Percentiles rank a stretch among this genome's conserved stretches.
phyloP scores from a whole-genome alignment of 2,113 vertebrate species.

The Emydura subglobosa region DNA sequence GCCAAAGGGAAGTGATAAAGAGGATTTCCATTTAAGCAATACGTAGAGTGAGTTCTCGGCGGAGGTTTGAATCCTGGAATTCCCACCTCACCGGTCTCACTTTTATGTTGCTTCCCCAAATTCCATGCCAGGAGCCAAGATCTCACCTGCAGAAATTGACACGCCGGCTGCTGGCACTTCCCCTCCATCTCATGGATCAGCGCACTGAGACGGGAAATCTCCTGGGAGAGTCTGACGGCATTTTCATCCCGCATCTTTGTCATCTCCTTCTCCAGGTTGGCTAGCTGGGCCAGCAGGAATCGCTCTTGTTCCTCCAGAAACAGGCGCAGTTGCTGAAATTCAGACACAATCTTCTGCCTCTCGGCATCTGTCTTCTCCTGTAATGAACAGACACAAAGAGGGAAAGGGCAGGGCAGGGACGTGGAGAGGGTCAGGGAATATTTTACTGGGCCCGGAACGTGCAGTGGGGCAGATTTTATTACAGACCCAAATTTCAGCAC shows the following conservation, averaged over 20 bases:
- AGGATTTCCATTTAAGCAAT: neutral
- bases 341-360: conserved; percentile 34
- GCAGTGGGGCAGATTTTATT: neutral
- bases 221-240: neutral
- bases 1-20: neutral
- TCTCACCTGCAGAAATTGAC: conserved; percentile 70
- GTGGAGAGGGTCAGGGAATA: neutral
- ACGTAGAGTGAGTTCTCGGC: too few species aligned
- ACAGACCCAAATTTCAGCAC: neutral
- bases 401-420: neutral
- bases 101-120: neutral
- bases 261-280: conserved; percentile 60
- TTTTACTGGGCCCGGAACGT: neutral
- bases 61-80: neutral
- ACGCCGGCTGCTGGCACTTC: conserved; percentile 45
- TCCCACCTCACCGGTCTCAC: too few species aligned
- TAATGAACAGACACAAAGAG: neutral
- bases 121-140: neutral
- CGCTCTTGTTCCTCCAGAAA: conserved; percentile 69
- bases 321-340: conserved; percentile 63
- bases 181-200: conserved; percentile 63
- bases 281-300: conserved; percentile 62
- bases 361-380: conserved; percentile 39
- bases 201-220: conserved; percentile 41
- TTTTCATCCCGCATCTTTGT: conserved; percentile 36